phyloP scores from a whole-genome alignment of 2,888 invertebrate species.

The Panopea generosa region DNA sequence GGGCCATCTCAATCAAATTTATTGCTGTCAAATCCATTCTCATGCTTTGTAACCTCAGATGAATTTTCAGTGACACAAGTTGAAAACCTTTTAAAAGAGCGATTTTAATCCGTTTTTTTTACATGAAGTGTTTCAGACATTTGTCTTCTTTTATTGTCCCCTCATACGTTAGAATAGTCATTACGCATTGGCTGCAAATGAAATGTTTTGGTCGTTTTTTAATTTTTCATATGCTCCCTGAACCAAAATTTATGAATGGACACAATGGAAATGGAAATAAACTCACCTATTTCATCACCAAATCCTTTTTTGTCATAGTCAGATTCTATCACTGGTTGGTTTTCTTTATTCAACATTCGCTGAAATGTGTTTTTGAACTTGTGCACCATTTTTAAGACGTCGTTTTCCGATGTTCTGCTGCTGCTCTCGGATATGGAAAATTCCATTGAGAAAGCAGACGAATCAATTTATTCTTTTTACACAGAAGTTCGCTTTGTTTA shows the following conservation, averaged over 20 bases:
- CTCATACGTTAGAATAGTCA: too few relatives aligned
- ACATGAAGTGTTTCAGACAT: too few relatives aligned
- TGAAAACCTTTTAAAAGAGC: too few relatives aligned
- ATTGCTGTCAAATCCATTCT: too few relatives aligned
- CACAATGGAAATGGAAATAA: neutral
- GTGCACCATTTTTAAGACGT: slow-evolving; percentile 54
- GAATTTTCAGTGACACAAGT: too few relatives aligned
- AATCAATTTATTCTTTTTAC: neutral
- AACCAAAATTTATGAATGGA: neutral
- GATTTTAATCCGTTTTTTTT: too few relatives aligned
- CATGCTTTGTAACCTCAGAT: too few relatives aligned
- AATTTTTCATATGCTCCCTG: slow-evolving; percentile 37
- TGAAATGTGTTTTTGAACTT: slow-evolving; percentile 57
- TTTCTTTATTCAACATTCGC: slow-evolving; percentile 42
- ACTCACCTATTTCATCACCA: slow-evolving; percentile 55
- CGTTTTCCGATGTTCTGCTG: slow-evolving; percentile 38
- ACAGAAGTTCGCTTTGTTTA: neutral
- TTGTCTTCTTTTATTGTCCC: too few relatives aligned
- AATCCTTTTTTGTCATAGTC: slow-evolving; percentile 54
- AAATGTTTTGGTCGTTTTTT: too few relatives aligned
- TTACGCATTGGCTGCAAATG: too few relatives aligned
- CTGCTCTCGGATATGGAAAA: slow-evolving; percentile 29
- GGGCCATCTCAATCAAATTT: too few relatives aligned
- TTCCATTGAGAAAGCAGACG: slow-evolving; percentile 53
- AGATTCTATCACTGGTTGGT: slow-evolving; percentile 60